Conservation (phyloP, 2,797 vertebrate genomes). For the Pseudopleuronectes americanus region DNA sequence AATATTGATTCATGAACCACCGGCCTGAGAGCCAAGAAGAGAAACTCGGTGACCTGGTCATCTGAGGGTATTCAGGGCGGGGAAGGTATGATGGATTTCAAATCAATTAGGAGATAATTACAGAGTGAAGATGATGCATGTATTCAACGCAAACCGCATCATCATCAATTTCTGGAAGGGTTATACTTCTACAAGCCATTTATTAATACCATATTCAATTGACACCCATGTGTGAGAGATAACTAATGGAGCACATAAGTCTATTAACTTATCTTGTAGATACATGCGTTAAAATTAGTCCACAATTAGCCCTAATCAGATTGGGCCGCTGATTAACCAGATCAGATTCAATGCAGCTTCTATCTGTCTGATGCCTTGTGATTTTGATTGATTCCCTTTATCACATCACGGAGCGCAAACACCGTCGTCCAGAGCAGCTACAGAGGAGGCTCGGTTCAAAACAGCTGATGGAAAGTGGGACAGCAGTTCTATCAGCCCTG, state of each 20-base stretch:
- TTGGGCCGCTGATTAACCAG: conserved; percentile 33
- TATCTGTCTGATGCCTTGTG: conserved; percentile 37
- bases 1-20: conserved; percentile 46
- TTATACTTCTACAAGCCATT: conserved; percentile 14
- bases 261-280: conserved; percentile 36
- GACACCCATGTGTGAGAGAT: conserved; percentile 12
- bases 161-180: background rate
- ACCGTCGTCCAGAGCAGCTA: conserved; percentile 11
- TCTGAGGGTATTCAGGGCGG: background rate
- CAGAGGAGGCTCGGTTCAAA: conserved; percentile 10
- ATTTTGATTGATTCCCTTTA: conserved; percentile 41
- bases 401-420: conserved; percentile 30
- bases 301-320: conserved; percentile 47
- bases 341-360: conserved; percentile 32
- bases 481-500: conserved; percentile 28
- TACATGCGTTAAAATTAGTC: conserved; percentile 41
- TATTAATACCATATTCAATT: conserved; percentile 23
- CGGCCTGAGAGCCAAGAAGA: conserved; percentile 11
- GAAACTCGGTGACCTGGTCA: conserved; percentile 34
- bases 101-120: conserved; percentile 5
- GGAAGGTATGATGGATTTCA: background rate
- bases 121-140: background rate
- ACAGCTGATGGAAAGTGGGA: conserved; percentile 49
- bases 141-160: conserved; percentile 10
- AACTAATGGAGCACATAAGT: conserved; percentile 33